Evolutionary conservation across 2,888 invertebrate species (phyloP), one percentile per base, ranked within the genome.

Genomic region (Caenorhabditis sp.): DNA sequence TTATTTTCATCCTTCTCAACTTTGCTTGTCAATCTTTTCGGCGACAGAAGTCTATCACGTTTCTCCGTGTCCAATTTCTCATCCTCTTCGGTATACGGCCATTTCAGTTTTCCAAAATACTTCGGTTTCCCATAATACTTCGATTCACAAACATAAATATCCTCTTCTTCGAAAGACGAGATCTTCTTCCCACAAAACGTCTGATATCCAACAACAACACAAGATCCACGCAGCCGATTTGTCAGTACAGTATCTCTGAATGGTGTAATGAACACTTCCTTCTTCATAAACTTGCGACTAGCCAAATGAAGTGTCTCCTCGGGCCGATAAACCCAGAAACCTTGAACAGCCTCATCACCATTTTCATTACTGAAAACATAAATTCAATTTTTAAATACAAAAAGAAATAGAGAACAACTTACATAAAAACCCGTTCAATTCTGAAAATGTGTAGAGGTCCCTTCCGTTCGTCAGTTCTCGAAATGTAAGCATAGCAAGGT

Each of bases 121-220:
- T 95, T 92, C 49, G 92, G 92, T 83, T 92, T 92, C 0, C 94
- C 92, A 81, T 93, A 93, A 89, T 99, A 99, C 5, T 95, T 91
- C 21, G 94, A 95, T 89, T 99, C 97, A 88, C 97, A 97, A 0
- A 97, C 96, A 87, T 93, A 99, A 0, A 97, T 93, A 89, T 99
- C 96, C 0, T 81, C 78, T 49, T 75, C 75, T 0, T 20, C 20
- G 43, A 69, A 70, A 8, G 25, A 92, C 88, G 94, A 93, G 88
- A 96, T 94, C 89, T 95, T 97, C 88, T 97, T 95, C 88, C 93
- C 94, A 36, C 95, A 93, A 87, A 93, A 94, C 91, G 99, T 92
- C 25, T 73, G 54, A 26, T 70, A 49, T 0, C 62, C 68, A 12
- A 80, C 72, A 26, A 99, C 95, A 87, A 92, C 93, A 89, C 97